These are phyloP conservation scores for Drosophila trapezifrons DNA, from an alignment of 1,140 invertebrate genomes.

Conservation along the genomic window DNA sequence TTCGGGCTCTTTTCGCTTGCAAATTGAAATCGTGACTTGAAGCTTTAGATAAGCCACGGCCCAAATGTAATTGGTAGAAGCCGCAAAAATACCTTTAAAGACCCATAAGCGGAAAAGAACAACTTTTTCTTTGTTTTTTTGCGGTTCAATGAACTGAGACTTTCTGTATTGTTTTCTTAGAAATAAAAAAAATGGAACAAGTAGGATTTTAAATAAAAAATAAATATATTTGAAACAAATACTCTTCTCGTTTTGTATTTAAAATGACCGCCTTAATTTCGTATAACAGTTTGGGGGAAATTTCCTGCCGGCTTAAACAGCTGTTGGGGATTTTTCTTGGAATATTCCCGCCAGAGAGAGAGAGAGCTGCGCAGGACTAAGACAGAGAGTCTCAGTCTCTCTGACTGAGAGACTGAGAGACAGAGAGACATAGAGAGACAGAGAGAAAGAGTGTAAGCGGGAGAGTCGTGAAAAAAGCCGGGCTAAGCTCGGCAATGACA, in stretches of 20 bases:
- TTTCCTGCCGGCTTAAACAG: conserved; percentile 2
- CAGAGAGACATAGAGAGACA: background rate
- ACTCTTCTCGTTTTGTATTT: no score
- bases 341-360: background rate
- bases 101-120: conserved; percentile 9
- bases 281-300: conserved; percentile 54
- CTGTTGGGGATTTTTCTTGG: background rate
- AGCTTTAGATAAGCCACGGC: conserved; percentile 70
- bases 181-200: no score
- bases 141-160: conserved; percentile 59
- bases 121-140: background rate
- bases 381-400: no score
- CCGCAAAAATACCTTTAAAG: conserved; percentile 13
- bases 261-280: conserved; percentile 15
- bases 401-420: background rate
- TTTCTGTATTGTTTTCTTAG: background rate
- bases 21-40: conserved; percentile 82
- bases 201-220: background rate
- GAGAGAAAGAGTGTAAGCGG: background rate
- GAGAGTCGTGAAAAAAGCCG: background rate
- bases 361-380: conserved; percentile 59
- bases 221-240: background rate
- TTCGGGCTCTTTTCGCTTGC: conserved; percentile 64
- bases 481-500: no score
- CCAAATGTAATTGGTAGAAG: conserved; percentile 61